Percentiles rank a stretch among this genome's conserved stretches.
These are phyloP conservation scores for Drosophila paramelanica DNA, from an alignment of 2,888 invertebrate species.

Conservation along the genomic window DNA sequence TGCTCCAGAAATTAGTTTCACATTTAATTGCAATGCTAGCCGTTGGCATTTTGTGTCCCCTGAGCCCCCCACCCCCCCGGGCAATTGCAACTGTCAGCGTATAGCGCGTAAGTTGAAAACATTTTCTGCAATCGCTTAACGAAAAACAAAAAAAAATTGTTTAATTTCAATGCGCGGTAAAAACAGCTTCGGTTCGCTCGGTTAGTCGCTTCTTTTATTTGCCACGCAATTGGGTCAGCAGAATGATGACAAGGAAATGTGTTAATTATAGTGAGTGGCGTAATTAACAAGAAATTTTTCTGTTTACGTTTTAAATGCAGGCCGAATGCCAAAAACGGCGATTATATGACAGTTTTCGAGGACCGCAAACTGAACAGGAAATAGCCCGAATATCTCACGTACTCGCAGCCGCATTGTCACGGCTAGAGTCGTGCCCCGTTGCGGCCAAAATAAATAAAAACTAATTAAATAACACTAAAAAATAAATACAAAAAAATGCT, in stretches of 20 bases:
- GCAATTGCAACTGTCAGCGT: constrained; percentile 55
- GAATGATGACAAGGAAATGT: constrained; percentile 72
- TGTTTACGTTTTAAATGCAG: constrained; percentile 40
- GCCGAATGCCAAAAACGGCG: constrained; percentile 41
- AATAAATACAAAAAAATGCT: too few relatives aligned
- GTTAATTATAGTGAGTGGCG: constrained; percentile 73
- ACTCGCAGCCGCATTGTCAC: constrained; percentile 4
- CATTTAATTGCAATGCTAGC: constrained; percentile 59
- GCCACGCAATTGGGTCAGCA: constrained; percentile 67
- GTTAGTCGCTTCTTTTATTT: constrained; percentile 48
- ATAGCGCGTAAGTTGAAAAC: constrained; percentile 22
- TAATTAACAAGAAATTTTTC: constrained; percentile 66
- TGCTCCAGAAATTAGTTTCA: constrained; percentile 54
- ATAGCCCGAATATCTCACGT: constrained; percentile 45
- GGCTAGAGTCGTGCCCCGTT: background rate
- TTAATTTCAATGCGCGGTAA: constrained; percentile 43
- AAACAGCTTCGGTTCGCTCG: constrained; percentile 33
- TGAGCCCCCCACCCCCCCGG: background rate
- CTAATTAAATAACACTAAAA: background rate
- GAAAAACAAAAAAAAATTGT: constrained; percentile 27
- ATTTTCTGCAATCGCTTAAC: constrained; percentile 31
- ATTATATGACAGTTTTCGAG: constrained; percentile 24
- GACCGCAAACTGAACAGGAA: constrained; percentile 47
- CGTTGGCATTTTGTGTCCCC: constrained; percentile 14
- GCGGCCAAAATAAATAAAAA: background rate